Base-by-base conservation (phyloP, 2,797 vertebrate genomes). In the Propithecus deckenii region DNA sequence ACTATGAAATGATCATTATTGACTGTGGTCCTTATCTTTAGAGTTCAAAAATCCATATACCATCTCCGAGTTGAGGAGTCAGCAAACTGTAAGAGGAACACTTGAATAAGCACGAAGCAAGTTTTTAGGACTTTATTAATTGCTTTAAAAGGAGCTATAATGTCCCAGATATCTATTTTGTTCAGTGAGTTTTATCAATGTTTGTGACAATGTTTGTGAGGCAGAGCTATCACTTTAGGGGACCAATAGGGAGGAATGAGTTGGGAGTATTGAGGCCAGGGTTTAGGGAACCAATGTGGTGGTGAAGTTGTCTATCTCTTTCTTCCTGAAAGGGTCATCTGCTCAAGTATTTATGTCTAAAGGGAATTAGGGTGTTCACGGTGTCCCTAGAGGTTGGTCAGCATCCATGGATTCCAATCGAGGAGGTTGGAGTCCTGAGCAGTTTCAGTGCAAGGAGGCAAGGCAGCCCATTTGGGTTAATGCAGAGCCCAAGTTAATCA, bases 101-200 rank as follows among this genome's bases (percentile, higher is more conserved):
- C 46, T 96, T 93, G 85, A 35, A 65, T 41, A 59, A 72, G 46
- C 20, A 91, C 18, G 13, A 92, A 52, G 14, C 11, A 30, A 46
- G 41, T 89, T 92, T 91, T 88, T 43, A 86, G 30, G 14, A 89
- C 78, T 83, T 95, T 46, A 94, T 71, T 55, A 50, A 89, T 76
- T 94, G 32, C 32, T 96, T 69, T 95, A 15, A 43, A 71, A 41
- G 38, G 30, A 72, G 14, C 6, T 83, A 71, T 74, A 72, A 59
- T 22, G 35, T 7, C 43, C 1, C 14, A 69, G 50, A 23, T 52
- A 79, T 35, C 18, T 87, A 7, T 65, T 63, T 78, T 55, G 22
- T 85, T 90, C 30, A 72, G n/a, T 72, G 59, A n/a, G 1, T 57
- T 87, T 89, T 71, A 81, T 28, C 7, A 43, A 52, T n/a, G 20